phyloP scores from a whole-genome alignment of 2,888 invertebrate species.

The Leptothorax acervorum region DNA sequence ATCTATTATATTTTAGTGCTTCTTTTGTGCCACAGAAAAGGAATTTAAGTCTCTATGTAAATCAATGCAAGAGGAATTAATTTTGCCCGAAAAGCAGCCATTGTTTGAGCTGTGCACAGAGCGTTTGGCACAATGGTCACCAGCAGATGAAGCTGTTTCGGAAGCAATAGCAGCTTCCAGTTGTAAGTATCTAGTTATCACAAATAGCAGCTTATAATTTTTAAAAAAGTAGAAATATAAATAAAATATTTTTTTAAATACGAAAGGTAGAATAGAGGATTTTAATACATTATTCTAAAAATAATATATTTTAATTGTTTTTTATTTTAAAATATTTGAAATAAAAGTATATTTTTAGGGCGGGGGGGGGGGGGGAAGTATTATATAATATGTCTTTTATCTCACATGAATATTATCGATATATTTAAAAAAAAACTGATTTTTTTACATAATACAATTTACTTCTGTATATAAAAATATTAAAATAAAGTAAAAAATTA shows the following conservation, averaged over 20 bases:
- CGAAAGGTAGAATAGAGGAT: not conserved
- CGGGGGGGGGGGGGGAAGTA: not conserved
- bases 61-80: conserved; percentile 89
- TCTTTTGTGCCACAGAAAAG: conserved; percentile 93
- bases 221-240: not conserved
- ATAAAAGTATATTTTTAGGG: not conserved
- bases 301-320: not conserved
- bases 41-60: conserved; percentile 93
- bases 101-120: conserved; percentile 95
- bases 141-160: conserved; percentile 85
- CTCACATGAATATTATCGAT: not conserved
- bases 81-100: conserved; percentile 90
- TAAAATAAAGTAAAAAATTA: not conserved
- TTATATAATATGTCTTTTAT: not conserved
- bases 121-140: conserved; percentile 92
- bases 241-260: not conserved
- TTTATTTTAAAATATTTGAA: not conserved
- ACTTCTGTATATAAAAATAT: not conserved
- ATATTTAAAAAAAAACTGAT: not conserved
- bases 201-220: not conserved
- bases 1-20: conserved; percentile 89
- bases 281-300: not conserved
- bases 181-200: conserved; percentile 74
- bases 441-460: not conserved
- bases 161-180: conserved; percentile 82